Base-by-base conservation (phyloP, 2,113 vertebrate genomes). In the Coturnix japonica region DNA sequence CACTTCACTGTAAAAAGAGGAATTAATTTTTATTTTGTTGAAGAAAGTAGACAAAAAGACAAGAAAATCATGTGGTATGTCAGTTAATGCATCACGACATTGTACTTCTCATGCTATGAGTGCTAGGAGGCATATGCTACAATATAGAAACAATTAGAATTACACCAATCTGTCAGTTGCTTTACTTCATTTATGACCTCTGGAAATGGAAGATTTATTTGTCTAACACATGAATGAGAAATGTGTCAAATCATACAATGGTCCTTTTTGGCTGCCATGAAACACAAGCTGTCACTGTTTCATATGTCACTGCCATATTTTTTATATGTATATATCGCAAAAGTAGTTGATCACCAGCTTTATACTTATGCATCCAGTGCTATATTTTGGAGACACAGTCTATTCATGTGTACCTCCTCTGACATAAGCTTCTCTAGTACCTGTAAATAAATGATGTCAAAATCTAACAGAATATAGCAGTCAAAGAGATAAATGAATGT, bases 191-290 rank as follows among this genome's bases (percentile, higher is more conserved):
- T 75, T 93, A 71, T 85, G 43, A 75, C 35, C 69, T 81, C 69
- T 86, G 46, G 10, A 85, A 81, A 37, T 59, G 64, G 30, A 82
- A 94, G 31, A 57, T 78, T 86, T 92, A 9, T 83, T 83, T 88
- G 22, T 47, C 51, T 71, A 31, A n/a, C 11, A 11, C n/a, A 26
- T 33, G 26, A 72, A 13, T 78, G 60, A 35, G 39, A 86, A 78
- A 75, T 56, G 6, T 56, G 74, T 81, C 44, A 49, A 49, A 56
- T 87, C 71, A 63, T 41, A 71, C 15, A 37, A 3, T 26, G 26
- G n/a, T 26, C 47, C 5, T 54, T 80, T 75, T 31, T 84, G 49
- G 37, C 57, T 1, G 4, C 19, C 44, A 18, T 56, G 64, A 79
- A 74, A 51, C 5, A 6, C 31, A 72, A 59, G 23, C 51, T 19